Conservation (phyloP, 2,797 vertebrate species). For the Todus mexicanus region DNA sequence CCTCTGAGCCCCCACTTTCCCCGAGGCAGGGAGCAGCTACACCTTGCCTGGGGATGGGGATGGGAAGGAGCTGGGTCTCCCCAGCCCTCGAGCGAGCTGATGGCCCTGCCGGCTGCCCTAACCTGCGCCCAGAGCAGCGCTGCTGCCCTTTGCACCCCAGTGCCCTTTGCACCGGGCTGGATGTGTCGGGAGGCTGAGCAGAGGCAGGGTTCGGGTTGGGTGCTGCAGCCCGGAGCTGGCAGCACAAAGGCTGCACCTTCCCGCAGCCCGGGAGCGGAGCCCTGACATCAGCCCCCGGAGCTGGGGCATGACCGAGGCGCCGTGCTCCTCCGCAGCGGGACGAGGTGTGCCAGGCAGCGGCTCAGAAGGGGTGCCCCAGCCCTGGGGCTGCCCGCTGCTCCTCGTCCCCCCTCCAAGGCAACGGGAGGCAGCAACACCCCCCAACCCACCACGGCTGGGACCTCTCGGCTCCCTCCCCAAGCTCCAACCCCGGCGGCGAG, state of each 20-base stretch:
- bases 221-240: not conserved
- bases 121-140: not conserved
- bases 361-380: not conserved
- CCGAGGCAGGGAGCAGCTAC: not conserved
- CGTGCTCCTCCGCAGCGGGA: not conserved
- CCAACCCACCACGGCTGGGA: fast-evolving
- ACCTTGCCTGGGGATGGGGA: not conserved
- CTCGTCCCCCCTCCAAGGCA: not conserved
- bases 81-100: not conserved
- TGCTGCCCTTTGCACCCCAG: not conserved
- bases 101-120: fast-evolving
- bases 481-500: fast-evolving
- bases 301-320: not conserved
- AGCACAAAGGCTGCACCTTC: not conserved
- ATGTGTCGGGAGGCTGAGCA: not conserved
- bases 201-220: not conserved
- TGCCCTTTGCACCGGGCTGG: not conserved
- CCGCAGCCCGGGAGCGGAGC: fast-evolving
- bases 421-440: fast-evolving
- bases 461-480: too few relatives aligned
- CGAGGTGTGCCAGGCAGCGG: not conserved
- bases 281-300: not conserved
- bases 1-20: not conserved
- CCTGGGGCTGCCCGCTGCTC: not conserved
- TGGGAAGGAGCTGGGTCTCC: not conserved